These are phyloP conservation scores for Mesoclemmys tuberculata DNA, from an alignment of 2,113 vertebrate genomes.

Conservation along the genomic window DNA sequence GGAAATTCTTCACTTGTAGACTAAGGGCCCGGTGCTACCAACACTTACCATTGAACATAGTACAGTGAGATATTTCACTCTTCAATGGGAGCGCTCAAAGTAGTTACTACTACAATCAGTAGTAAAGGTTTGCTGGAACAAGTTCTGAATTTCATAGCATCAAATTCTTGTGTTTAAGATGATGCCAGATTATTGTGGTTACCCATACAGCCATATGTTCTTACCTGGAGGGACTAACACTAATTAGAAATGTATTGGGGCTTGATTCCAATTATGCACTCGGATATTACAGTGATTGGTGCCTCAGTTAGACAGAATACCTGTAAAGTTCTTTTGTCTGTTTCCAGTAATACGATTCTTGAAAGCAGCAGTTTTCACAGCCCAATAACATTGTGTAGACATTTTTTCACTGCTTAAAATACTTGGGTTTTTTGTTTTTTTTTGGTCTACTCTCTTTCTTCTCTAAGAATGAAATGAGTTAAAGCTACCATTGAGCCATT, in stretches of 20 bases:
- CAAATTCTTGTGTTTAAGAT: no score
- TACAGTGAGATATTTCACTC: accelerated
- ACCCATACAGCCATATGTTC: no score
- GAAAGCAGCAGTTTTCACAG: not conserved
- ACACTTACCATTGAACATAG: not conserved
- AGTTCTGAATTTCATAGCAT: no score
- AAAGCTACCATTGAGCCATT: conserved; percentile 53
- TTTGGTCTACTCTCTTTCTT: not conserved
- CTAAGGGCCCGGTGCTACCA: not conserved
- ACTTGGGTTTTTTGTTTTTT: not conserved
- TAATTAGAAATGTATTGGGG: no score
- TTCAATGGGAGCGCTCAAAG: not conserved
- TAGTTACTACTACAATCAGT: not conserved
- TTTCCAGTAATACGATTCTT: not conserved
- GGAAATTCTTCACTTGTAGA: not conserved
- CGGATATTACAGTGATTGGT: not conserved
- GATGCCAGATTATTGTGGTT: no score
- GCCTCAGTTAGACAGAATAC: not conserved
- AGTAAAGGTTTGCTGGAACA: not conserved
- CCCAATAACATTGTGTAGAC: not conserved
- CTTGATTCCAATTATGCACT: not conserved
- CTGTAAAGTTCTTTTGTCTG: not conserved
- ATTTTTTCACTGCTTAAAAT: not conserved
- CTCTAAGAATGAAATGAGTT: not conserved
- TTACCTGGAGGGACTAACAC: no score